phyloP scores from a whole-genome alignment of 2,797 vertebrate genomes.

The Rousettus madagascariensis region DNA sequence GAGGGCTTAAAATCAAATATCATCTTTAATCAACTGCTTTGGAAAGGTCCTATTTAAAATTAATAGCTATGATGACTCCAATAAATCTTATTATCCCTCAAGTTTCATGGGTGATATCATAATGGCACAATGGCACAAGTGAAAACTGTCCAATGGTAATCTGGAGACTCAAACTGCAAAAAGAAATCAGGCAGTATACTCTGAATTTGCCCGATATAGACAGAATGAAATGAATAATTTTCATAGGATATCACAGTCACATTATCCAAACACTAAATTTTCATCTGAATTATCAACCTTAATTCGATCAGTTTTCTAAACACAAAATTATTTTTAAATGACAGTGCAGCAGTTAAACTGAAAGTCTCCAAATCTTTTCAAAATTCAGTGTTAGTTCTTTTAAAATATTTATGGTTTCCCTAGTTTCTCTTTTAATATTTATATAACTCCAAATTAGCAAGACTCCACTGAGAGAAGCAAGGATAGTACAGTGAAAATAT shows the following conservation, averaged over 20 bases:
- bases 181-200: not conserved
- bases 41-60: slow-evolving; percentile 24
- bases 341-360: not conserved
- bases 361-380: slow-evolving; percentile 14
- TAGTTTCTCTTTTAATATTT: slow-evolving; percentile 8
- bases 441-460: slow-evolving; percentile 13
- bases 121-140: not conserved
- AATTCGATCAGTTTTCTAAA: slow-evolving; percentile 39
- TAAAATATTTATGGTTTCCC: not conserved
- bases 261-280: not conserved
- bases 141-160: not conserved
- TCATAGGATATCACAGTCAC: not conserved
- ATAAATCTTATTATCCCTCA: not conserved
- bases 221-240: not conserved
- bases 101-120: not conserved
- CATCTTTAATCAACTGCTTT: not conserved
- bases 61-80: not conserved
- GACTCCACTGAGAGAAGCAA: not conserved
- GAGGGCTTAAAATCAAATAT: not conserved
- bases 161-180: not conserved
- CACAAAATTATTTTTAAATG: slow-evolving; percentile 31
- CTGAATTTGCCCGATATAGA: slow-evolving; percentile 4
- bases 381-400: not conserved
- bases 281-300: slow-evolving; percentile 43
- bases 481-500: not conserved